phyloP scores from a whole-genome alignment of 2,797 vertebrate genomes.

The Heteromormyrus szaboi region DNA sequence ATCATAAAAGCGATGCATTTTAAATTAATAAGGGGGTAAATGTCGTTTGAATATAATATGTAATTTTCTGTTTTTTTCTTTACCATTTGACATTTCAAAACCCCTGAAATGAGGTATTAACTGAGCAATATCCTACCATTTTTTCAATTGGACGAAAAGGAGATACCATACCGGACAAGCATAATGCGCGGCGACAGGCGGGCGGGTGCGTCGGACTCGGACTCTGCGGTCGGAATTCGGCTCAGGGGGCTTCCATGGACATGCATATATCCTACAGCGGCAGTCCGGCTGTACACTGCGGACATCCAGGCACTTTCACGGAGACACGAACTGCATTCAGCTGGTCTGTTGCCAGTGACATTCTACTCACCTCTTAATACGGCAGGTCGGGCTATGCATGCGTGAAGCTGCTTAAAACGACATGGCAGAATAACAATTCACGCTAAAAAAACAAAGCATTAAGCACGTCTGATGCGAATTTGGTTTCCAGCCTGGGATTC shows the following conservation, averaged over 20 bases:
- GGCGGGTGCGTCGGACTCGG: background rate
- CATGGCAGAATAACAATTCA: background rate
- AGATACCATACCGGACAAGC: background rate
- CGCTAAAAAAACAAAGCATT: background rate
- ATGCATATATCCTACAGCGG: background rate
- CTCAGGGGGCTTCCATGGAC: background rate
- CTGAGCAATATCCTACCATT: background rate
- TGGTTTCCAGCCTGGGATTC: background rate
- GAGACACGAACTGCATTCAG: background rate
- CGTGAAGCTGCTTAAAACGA: conserved; percentile 9
- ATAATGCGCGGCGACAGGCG: background rate
- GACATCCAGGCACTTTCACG: background rate
- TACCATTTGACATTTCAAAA: background rate
- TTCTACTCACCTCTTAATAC: conserved; percentile 15
- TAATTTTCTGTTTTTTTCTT: background rate
- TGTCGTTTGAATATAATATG: background rate
- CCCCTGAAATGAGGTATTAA: background rate
- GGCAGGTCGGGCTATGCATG: conserved; percentile 10
- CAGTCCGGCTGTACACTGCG: background rate
- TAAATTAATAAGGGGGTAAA: background rate
- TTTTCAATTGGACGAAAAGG: background rate
- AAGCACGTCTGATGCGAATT: background rate
- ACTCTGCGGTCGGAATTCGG: background rate
- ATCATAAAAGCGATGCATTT: background rate
- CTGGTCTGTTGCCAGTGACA: background rate